Evolutionary conservation across 2,888 invertebrate genomes (phyloP).

Genomic region (Oscheius sp.): DNA sequence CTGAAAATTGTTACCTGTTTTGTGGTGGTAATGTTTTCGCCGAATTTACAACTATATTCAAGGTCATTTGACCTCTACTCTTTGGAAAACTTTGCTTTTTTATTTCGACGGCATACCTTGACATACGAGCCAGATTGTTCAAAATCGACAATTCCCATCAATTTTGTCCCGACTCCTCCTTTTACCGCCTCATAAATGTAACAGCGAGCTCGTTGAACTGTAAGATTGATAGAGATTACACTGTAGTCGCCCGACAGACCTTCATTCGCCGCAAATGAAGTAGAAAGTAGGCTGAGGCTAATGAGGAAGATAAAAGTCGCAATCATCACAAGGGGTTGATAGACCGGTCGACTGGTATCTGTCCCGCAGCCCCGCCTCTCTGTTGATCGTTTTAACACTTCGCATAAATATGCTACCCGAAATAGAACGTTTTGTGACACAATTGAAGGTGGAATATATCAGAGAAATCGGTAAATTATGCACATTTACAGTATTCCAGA

Average conservation of each 20-base stretch:
- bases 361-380: background rate
- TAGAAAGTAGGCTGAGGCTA: background rate
- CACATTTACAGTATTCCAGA: background rate
- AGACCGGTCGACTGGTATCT: slow-evolving; percentile 17
- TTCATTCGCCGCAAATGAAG: background rate
- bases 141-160: slow-evolving; percentile 59
- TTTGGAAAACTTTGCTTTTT: too few species aligned
- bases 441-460: background rate
- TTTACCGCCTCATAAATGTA: slow-evolving; percentile 55
- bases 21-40: too few species aligned
- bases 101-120: slow-evolving; percentile 36
- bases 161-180: slow-evolving; percentile 45
- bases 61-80: background rate
- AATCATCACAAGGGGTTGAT: slow-evolving; percentile 13
- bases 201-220: slow-evolving; percentile 39
- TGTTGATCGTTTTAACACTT: slow-evolving; percentile 17
- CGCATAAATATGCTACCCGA: slow-evolving; percentile 8
- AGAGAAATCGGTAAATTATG: too few species aligned
- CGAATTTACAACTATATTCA: background rate
- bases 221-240: too few species aligned
- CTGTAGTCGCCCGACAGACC: background rate
- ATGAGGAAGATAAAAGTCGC: background rate
- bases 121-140: slow-evolving; percentile 51
- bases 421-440: background rate
- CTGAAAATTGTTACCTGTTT: slow-evolving; percentile 50